Evolutionary conservation across 2,113 vertebrate genomes (phyloP).

Genomic region (Sinosuthora webbiana): DNA sequence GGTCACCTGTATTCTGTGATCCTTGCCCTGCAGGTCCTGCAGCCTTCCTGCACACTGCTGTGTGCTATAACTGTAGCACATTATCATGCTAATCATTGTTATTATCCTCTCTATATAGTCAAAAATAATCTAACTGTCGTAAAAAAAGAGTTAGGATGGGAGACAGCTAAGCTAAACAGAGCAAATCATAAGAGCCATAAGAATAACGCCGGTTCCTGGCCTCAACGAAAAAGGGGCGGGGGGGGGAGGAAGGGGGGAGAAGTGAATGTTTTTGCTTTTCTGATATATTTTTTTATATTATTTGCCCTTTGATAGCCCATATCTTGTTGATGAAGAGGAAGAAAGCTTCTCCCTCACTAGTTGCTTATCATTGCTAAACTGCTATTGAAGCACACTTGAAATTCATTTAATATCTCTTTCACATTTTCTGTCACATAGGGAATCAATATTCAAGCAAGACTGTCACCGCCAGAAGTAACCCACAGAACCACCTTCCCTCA

Average conservation of each 20-base stretch:
- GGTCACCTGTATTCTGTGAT: not conserved
- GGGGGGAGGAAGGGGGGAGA: not conserved
- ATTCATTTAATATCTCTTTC: not conserved
- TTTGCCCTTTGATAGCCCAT: not conserved
- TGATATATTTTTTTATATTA: not conserved
- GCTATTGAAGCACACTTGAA: not conserved
- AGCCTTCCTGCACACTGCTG: not conserved
- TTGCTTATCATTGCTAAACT: not conserved
- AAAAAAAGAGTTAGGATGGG: not conserved
- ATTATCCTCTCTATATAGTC: not conserved
- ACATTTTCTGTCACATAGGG: not conserved
- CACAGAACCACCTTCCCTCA: not conserved
- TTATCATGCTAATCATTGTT: not conserved
- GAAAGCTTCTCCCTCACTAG: not conserved
- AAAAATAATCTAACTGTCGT: not conserved
- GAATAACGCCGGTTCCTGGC: not conserved
- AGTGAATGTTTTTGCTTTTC: not conserved
- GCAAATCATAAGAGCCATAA: not conserved
- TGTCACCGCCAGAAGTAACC: not conserved
- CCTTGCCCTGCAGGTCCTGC: not conserved
- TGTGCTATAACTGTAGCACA: not conserved
- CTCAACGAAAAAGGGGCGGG: not conserved
- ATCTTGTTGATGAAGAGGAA: not conserved
- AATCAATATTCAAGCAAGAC: not conserved
- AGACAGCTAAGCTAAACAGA: not conserved